A percentile compares a stretch with the other conserved stretches of the same genome.
Conservation (phyloP, 1,140 invertebrate genomes). For the Brachionus angularis region DNA sequence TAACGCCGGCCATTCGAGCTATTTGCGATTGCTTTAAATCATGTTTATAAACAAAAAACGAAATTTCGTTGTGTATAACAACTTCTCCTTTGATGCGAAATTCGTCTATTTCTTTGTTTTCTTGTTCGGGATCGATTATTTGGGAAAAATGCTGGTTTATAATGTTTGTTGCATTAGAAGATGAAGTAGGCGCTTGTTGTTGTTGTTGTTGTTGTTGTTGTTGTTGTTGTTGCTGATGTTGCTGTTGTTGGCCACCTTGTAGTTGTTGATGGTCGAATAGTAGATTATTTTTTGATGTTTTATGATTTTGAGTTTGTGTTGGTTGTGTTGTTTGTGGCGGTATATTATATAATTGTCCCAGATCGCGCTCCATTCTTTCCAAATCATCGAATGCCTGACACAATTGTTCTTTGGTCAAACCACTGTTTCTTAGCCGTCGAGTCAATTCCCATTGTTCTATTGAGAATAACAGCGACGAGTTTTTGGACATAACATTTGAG, state of each 20-base stretch:
- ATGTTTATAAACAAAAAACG: conserved; percentile 52
- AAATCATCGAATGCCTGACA: conserved; percentile 56
- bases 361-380: conserved; percentile 52
- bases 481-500: conserved; percentile 35
- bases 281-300: background rate
- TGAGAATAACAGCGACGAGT: conserved; percentile 50
- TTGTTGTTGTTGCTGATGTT: background rate
- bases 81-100: conserved; percentile 50
- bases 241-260: background rate
- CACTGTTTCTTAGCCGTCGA: conserved; percentile 55
- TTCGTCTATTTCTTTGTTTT: conserved; percentile 33
- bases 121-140: conserved; percentile 3
- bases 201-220: background rate
- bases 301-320: background rate
- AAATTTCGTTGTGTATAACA: conserved; percentile 51
- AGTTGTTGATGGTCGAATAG: background rate
- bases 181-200: too few species aligned
- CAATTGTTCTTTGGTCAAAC: conserved; percentile 57
- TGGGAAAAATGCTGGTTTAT: conserved; percentile 1
- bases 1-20: conserved; percentile 53
- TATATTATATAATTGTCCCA: conserved; percentile 28
- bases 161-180: background rate
- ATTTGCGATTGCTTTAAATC: conserved; percentile 56
- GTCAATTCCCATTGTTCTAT: conserved; percentile 58
- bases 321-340: background rate